Conservation (phyloP, 2,797 vertebrate genomes). For the Lepus townsendii region DNA sequence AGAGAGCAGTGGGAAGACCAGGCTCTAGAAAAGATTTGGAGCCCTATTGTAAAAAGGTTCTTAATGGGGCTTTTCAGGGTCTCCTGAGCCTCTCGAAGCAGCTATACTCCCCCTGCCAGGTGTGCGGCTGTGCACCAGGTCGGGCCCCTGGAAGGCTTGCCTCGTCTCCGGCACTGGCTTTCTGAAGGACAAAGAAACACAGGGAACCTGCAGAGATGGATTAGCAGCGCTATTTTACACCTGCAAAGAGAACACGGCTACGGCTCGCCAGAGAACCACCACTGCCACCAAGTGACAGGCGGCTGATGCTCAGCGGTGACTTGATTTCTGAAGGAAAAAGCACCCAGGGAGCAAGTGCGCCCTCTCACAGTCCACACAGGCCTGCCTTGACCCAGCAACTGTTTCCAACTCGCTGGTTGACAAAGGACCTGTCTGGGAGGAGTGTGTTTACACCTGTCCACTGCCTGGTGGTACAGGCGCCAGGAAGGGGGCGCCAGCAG, state of each 20-base stretch:
- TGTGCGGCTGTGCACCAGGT: not conserved
- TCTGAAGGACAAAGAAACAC: constrained; percentile 39
- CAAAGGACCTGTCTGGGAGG: not conserved
- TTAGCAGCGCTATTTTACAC: not conserved
- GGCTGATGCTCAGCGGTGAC: not conserved
- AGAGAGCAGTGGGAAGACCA: not conserved
- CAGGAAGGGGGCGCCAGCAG: not conserved
- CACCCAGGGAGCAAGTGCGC: not conserved
- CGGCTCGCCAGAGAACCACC: not conserved
- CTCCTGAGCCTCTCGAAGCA: not conserved
- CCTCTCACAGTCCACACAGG: not conserved
- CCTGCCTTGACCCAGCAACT: not conserved
- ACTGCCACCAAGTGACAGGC: not conserved
- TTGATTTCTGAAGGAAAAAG: constrained; percentile 42
- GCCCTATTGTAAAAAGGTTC: not conserved
- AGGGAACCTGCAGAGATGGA: not conserved
- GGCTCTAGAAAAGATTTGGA: not conserved
- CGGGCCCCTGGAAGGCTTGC: not conserved
- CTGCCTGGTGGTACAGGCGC: not conserved
- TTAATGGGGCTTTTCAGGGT: not conserved
- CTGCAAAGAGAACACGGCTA: constrained; percentile 6
- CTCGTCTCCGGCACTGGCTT: not conserved
- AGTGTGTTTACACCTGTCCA: no score
- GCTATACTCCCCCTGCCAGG: not conserved
- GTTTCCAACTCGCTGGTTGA: not conserved